A percentile compares a stretch with the other conserved stretches of the same genome.
Evolutionary conservation across 1,140 invertebrate species (phyloP).

Genomic region (Periplaneta americana): DNA sequence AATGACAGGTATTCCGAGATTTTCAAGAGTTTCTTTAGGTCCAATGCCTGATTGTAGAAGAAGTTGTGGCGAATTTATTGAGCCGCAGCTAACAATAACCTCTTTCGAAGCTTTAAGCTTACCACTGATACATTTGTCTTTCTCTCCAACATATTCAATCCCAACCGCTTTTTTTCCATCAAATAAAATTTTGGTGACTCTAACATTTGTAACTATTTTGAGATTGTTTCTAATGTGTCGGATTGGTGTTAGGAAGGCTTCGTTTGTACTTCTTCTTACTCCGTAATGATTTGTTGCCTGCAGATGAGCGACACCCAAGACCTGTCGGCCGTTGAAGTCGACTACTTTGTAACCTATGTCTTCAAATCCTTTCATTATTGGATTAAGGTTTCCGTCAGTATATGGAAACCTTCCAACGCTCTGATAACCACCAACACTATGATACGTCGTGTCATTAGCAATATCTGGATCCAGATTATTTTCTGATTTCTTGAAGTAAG

Average conservation of each 20-base stretch:
- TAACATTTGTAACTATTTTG: slow-evolving; percentile 57
- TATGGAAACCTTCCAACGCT: slow-evolving; percentile 43
- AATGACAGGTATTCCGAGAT: slow-evolving; percentile 58
- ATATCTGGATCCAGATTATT: slow-evolving; percentile 43
- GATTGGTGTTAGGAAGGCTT: slow-evolving; percentile 50
- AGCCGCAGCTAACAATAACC: slow-evolving; percentile 60
- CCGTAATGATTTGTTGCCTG: slow-evolving; percentile 61
- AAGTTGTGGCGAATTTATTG: slow-evolving; percentile 61
- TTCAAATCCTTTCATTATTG: slow-evolving; percentile 52
- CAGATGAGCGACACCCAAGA: slow-evolving; percentile 56
- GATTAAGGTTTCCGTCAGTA: slow-evolving; percentile 38
- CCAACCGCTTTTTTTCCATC: slow-evolving; percentile 57
- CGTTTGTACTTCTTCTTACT: slow-evolving; percentile 53
- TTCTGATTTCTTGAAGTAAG: slow-evolving; percentile 59
- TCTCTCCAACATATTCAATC: slow-evolving; percentile 56
- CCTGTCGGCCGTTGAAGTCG: slow-evolving; percentile 49
- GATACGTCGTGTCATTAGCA: slow-evolving; percentile 27
- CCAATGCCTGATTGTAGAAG: slow-evolving; percentile 72
- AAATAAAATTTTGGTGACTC: slow-evolving; percentile 60
- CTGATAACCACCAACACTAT: slow-evolving; percentile 30
- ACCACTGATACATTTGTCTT: slow-evolving; percentile 35
- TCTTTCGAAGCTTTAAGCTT: slow-evolving; percentile 51
- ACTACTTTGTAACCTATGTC: slow-evolving; percentile 43
- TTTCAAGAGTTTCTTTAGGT: slow-evolving; percentile 57
- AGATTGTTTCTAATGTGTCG: slow-evolving; percentile 55